These are phyloP conservation scores for Sinonovacula constricta DNA, from an alignment of 1,140 invertebrate species.

Conservation along the genomic window DNA sequence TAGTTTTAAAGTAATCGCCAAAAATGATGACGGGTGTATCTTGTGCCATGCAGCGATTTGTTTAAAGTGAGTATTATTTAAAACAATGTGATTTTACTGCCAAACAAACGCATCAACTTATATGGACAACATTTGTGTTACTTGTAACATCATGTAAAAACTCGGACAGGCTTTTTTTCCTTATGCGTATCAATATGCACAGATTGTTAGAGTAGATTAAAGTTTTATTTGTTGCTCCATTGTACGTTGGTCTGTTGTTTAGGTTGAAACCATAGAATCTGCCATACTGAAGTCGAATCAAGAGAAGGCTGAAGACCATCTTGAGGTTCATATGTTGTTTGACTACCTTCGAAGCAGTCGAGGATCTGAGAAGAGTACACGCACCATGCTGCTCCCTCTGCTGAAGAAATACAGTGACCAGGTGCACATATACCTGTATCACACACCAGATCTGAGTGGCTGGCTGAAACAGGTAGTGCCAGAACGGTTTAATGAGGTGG, in stretches of 20 bases:
- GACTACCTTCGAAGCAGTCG: slow-evolving; percentile 95
- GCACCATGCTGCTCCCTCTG: slow-evolving; percentile 88
- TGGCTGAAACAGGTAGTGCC: slow-evolving; percentile 88
- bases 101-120: too few relatives aligned
- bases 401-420: slow-evolving; percentile 80
- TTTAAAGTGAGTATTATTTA: too few relatives aligned
- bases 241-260: not conserved
- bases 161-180: too few relatives aligned
- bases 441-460: slow-evolving; percentile 94
- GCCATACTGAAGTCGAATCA: slow-evolving; percentile 69
- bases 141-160: too few relatives aligned
- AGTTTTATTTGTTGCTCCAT: not conserved
- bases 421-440: slow-evolving; percentile 86
- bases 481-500: slow-evolving; percentile 91
- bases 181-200: too few relatives aligned
- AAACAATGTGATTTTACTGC: too few relatives aligned
- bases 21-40: too few relatives aligned
- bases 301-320: slow-evolving; percentile 59
- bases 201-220: not conserved
- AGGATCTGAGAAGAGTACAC: slow-evolving; percentile 85
- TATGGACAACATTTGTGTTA: too few relatives aligned
- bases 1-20: too few relatives aligned
- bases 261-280: slow-evolving; percentile 74
- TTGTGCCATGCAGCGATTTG: too few relatives aligned
- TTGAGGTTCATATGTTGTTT: slow-evolving; percentile 91